These are phyloP conservation scores for Phyllostomus hastatus DNA, from an alignment of 2,113 vertebrate genomes.

Conservation along the genomic window DNA sequence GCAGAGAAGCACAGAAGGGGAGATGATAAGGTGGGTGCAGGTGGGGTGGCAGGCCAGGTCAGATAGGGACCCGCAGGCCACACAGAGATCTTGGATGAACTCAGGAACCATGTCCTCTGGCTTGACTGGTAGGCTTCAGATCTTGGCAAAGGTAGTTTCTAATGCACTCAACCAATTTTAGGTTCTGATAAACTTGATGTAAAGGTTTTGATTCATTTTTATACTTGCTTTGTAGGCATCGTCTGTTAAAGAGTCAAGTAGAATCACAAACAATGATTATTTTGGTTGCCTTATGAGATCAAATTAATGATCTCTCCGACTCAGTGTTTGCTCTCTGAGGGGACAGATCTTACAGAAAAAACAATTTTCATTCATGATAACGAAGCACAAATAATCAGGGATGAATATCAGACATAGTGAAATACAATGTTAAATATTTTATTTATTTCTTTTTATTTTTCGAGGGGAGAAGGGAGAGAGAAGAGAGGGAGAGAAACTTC, in stretches of 20 bases:
- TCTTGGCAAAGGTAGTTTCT: background rate
- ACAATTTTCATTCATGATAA: constrained; percentile 6
- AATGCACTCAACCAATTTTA: background rate
- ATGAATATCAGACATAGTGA: background rate
- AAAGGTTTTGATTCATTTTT: background rate
- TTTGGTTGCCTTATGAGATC: background rate
- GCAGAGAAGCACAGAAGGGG: background rate
- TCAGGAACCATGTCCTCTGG: background rate
- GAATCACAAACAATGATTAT: background rate
- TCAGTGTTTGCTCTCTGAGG: background rate
- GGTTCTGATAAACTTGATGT: background rate
- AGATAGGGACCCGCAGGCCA: background rate
- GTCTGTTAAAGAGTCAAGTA: background rate
- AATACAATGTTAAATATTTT: background rate
- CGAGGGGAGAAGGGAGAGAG: no score
- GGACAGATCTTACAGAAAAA: background rate
- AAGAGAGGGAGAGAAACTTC: no score
- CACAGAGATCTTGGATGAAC: background rate
- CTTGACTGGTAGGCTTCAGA: background rate
- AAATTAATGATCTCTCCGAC: background rate
- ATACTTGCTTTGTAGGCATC: background rate
- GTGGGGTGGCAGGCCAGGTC: no score
- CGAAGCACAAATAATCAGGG: background rate
- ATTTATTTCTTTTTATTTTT: no score
- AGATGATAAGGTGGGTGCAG: no score